A percentile compares a stretch with the other conserved stretches of the same genome.
phyloP scores from a whole-genome alignment of 2,113 vertebrate genomes.

The Scolopax mira region DNA sequence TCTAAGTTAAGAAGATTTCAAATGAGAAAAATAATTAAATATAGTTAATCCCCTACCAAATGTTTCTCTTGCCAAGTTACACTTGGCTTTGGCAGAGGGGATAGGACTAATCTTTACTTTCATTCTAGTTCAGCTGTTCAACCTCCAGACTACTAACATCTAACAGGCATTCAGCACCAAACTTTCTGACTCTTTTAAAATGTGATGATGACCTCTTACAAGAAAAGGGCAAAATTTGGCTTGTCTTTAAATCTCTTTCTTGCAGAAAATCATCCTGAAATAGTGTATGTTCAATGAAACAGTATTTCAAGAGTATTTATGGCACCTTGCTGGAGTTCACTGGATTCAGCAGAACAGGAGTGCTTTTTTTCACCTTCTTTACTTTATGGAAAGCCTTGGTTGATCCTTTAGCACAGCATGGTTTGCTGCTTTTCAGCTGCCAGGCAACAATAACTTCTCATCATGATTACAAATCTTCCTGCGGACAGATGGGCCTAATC shows the following conservation, averaged over 20 bases:
- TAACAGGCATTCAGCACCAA: not conserved
- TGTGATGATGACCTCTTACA: not conserved
- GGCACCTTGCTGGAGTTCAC: not conserved
- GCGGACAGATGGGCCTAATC: slow-evolving; percentile 66
- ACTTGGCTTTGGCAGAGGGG: not conserved
- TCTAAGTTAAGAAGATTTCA: not conserved
- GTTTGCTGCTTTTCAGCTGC: slow-evolving; percentile 53
- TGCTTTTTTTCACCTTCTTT: slow-evolving; percentile 62
- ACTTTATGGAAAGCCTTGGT: slow-evolving; percentile 20
- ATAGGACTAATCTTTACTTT: not conserved
- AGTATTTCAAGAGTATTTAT: not conserved
- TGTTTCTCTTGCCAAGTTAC: not conserved
- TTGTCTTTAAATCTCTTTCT: not conserved
- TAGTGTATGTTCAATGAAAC: not conserved
- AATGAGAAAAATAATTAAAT: not conserved
- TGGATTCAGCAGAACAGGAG: not conserved
- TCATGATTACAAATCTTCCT: slow-evolving; percentile 63
- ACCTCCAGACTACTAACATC: not conserved
- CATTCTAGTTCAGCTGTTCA: not conserved
- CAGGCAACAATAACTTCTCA: slow-evolving; percentile 63
- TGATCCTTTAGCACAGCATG: slow-evolving; percentile 22
- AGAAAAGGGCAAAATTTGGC: not conserved
- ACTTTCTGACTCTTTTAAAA: not conserved
- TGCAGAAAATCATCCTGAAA: not conserved
- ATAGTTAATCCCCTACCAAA: not conserved